A percentile compares a stretch with the other conserved stretches of the same genome.
Evolutionary conservation across 1,140 invertebrate genomes (phyloP).

Genomic region (Drosophila tsacasi): DNA sequence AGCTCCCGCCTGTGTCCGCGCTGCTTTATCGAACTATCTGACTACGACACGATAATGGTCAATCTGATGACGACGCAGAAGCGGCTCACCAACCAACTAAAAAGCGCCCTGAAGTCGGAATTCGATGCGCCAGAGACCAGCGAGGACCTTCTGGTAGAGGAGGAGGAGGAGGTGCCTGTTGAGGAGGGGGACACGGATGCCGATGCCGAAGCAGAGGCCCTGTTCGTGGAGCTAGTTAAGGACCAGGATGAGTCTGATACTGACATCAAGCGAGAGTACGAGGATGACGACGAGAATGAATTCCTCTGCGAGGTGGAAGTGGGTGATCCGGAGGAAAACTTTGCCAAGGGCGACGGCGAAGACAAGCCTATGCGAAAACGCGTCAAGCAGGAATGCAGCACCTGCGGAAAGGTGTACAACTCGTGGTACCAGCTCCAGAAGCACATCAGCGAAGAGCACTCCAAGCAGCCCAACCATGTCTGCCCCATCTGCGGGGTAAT

Average conservation of each 20-base stretch:
- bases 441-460: constrained; percentile 73
- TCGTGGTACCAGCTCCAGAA: constrained; percentile 70
- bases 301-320: constrained; percentile 55
- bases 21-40: constrained; percentile 70
- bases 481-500: constrained; percentile 72
- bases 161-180: constrained; percentile 34
- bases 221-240: constrained; percentile 70
- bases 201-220: constrained; percentile 64
- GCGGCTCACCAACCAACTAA: constrained; percentile 61
- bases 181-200: constrained; percentile 31
- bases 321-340: constrained; percentile 13
- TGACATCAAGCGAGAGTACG: constrained; percentile 59
- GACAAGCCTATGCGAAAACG: constrained; percentile 44
- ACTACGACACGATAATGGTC: constrained; percentile 79
- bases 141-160: constrained; percentile 53
- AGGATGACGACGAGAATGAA: constrained; percentile 52
- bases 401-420: constrained; percentile 63
- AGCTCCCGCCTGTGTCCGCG: constrained; percentile 56
- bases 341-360: constrained; percentile 21
- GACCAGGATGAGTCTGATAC: constrained; percentile 47
- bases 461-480: constrained; percentile 57
- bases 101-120: constrained; percentile 57
- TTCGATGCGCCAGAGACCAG: constrained; percentile 33
- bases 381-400: constrained; percentile 60
- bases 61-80: constrained; percentile 76